A percentile compares a stretch with the other conserved stretches of the same genome.
These are phyloP conservation scores for Seriola quinqueradiata DNA, from an alignment of 2,113 vertebrate genomes.

Conservation along the genomic window DNA sequence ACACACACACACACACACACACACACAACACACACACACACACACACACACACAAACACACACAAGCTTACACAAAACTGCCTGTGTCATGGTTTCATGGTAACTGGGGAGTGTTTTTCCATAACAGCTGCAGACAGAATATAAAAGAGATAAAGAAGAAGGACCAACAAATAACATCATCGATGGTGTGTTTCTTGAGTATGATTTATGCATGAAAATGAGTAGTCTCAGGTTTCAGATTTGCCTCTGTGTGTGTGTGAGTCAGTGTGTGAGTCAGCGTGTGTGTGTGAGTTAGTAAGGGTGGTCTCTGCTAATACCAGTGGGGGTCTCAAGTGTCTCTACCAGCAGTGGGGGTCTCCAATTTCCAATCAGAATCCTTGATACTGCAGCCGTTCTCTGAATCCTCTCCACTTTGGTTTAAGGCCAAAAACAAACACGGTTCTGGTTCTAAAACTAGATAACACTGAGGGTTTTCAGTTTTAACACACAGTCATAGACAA, in stretches of 20 bases:
- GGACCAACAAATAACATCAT: background rate
- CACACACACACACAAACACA: background rate
- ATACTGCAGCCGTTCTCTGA: constrained; percentile 16
- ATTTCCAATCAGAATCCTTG: constrained; percentile 47
- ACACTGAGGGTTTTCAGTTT: too few relatives aligned
- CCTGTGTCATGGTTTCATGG: constrained; percentile 45
- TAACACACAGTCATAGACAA: too few relatives aligned
- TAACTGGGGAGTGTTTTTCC: constrained; percentile 42
- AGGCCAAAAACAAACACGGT: too few relatives aligned
- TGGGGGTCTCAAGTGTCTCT: constrained; percentile 56
- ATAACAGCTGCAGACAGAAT: constrained; percentile 1
- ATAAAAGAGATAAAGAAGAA: background rate
- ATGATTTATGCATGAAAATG: constrained; percentile 4
- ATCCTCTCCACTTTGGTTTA: background rate
- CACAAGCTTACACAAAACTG: background rate
- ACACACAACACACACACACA: constrained; percentile 6
- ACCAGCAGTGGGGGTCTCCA: constrained; percentile 30
- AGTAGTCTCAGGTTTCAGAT: constrained; percentile 2
- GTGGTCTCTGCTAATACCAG: constrained; percentile 5
- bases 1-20: constrained; percentile 6
- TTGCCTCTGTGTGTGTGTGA: background rate
- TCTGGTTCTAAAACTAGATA: background rate
- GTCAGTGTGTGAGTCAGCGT: background rate
- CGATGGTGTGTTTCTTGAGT: background rate
- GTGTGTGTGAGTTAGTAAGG: constrained; percentile 2